phyloP scores from a whole-genome alignment of 2,888 invertebrate genomes.

The Epiblema foenella region DNA sequence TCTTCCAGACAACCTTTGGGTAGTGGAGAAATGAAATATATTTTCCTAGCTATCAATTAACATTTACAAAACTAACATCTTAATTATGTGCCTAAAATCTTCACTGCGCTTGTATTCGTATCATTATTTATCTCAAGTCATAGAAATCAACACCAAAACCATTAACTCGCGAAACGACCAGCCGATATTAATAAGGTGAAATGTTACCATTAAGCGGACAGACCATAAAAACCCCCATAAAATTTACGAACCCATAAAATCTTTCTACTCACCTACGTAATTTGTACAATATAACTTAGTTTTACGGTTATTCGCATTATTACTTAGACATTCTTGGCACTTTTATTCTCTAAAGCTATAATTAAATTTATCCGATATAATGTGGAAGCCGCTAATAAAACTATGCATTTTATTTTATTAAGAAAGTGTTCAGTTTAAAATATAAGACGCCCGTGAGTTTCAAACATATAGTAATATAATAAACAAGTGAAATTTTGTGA shows the following conservation, averaged over 20 bases:
- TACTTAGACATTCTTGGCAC: constrained; percentile 29
- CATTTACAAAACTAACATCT: too few species aligned
- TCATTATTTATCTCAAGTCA: constrained; percentile 4
- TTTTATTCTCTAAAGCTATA: constrained; percentile 23
- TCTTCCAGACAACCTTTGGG: too few species aligned
- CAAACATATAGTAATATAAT: too few species aligned
- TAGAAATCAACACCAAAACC: background rate
- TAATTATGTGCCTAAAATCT: background rate
- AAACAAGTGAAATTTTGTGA: too few species aligned
- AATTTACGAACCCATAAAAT: constrained; percentile 67
- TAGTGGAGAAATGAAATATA: too few species aligned
- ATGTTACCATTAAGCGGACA: constrained; percentile 61
- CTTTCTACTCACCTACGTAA: constrained; percentile 39
- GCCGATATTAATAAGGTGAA: constrained; percentile 59
- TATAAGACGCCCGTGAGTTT: too few species aligned
- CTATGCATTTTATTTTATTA: background rate
- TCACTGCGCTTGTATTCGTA: background rate
- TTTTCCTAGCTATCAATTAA: too few species aligned
- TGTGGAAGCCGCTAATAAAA: background rate
- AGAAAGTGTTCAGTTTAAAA: background rate
- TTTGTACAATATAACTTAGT: constrained; percentile 35
- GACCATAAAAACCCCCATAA: constrained; percentile 69
- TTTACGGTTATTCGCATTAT: constrained; percentile 35
- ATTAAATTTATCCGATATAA: constrained; percentile 13
- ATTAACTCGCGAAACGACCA: constrained; percentile 32